Base-by-base conservation (phyloP, 2,888 invertebrate genomes). In the Empis livida region DNA sequence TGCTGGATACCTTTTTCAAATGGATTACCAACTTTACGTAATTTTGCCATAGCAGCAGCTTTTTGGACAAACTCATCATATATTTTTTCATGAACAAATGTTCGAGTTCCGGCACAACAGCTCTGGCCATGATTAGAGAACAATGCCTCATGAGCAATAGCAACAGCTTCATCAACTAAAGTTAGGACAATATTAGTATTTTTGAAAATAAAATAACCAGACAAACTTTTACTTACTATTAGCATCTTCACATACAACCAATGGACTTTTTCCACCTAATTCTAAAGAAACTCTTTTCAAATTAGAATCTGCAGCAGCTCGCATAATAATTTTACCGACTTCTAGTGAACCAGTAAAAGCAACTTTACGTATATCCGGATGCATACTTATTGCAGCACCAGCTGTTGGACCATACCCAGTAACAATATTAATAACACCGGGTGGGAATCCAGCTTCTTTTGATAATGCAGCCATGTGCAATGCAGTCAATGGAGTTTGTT, bases 251-350 rank as follows among this genome's bases (percentile, higher is more conserved):
- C 87, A 88, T 13, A 93, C 74, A 14, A 93, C 84, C 15, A 90
- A 70, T 1, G 93, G 91, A 62, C 87, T 88, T 66, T 93, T 93
- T 50, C 93, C 93, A 37, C 93, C 93, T 37, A 93, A 72, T 64
- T 93, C 93, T 47, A 94, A 69, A 4, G 84, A 82, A 0, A 91
- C 80, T 47, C 84, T 75, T 63, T 93, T 94, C 44, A 92, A 71
- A 62, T 90, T 91, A 2, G 80, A 79, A 40, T 76, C 74, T 11
- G 86, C 82, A 2, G 90, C 82, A 20, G 82, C 81, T 57, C 78
- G 50, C 66, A 68, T 67, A 2, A 70, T 52, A 43, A 67, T 51
- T 42, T 63, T 64, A 2, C 69, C 73, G 61, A 59, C 68, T 57
- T 62, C 78, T 27, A 83, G 82, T 1, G 85, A 86, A 23, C 87